A percentile compares a stretch with the other conserved stretches of the same genome.
These are phyloP conservation scores for Campoplex capitator DNA, from an alignment of 2,888 invertebrate species.

Conservation along the genomic window DNA sequence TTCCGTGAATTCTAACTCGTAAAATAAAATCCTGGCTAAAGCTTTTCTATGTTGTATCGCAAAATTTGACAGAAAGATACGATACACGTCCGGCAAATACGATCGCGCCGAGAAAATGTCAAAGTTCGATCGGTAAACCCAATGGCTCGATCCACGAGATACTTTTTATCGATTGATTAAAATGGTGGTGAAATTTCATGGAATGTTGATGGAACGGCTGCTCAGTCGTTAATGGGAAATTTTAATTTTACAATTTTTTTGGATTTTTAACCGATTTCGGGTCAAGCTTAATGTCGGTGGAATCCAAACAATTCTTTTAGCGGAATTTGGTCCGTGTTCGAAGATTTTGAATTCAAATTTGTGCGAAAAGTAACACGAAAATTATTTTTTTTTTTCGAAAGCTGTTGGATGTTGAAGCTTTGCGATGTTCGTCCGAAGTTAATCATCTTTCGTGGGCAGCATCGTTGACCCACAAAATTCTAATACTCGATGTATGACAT, in stretches of 20 bases:
- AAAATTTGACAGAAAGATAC: not conserved
- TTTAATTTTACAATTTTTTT: too few relatives aligned
- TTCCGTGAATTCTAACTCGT: not conserved
- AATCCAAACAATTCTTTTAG: not conserved
- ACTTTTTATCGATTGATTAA: not conserved
- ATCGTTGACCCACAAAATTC: not conserved
- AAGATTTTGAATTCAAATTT: too few relatives aligned
- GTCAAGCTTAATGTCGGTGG: not conserved
- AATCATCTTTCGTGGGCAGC: not conserved
- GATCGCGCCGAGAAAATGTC: not conserved
- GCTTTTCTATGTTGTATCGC: not conserved
- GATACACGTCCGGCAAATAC: not conserved
- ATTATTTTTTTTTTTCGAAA: too few relatives aligned
- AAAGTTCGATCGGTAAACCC: not conserved
- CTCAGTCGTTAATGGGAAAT: too few relatives aligned
- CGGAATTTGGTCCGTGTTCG: too few relatives aligned
- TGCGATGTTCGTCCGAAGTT: not conserved
- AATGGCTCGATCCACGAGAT: not conserved
- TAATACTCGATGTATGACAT: too few relatives aligned
- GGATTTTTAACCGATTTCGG: too few relatives aligned
- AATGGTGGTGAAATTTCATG: not conserved
- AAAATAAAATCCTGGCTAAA: conserved; percentile 25
- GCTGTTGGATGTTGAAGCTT: not conserved
- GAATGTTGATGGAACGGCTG: too few relatives aligned
- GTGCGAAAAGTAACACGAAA: too few relatives aligned